Percentiles rank a stretch among this genome's conserved stretches.
phyloP scores from a whole-genome alignment of 2,888 invertebrate genomes.

The Acheta domesticus region DNA sequence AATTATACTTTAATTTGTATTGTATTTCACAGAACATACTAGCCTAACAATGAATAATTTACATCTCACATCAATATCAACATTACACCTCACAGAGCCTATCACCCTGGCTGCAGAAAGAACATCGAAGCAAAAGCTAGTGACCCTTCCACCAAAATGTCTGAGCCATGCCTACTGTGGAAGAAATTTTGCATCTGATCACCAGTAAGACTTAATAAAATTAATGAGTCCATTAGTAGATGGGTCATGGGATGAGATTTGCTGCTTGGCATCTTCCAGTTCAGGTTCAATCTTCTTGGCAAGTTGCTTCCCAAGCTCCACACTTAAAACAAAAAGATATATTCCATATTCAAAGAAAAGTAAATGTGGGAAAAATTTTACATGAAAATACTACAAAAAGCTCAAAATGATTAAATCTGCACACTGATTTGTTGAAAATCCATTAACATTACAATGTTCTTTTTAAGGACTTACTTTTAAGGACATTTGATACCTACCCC shows the following conservation, averaged over 20 bases:
- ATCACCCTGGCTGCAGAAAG: neutral
- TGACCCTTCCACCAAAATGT: neutral
- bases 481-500: constrained; percentile 64
- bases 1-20: too few species aligned
- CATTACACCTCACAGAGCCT: neutral
- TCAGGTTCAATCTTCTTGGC: constrained; percentile 99
- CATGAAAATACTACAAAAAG: too few species aligned
- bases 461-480: too few species aligned
- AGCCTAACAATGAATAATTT: too few species aligned
- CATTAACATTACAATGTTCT: too few species aligned
- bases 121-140: neutral
- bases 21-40: too few species aligned
- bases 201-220: constrained; percentile 73
- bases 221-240: constrained; percentile 98
- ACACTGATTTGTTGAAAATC: too few species aligned
- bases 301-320: constrained; percentile 96
- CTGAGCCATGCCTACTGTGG: neutral
- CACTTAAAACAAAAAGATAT: constrained; percentile 52
- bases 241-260: constrained; percentile 68
- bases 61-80: too few species aligned
- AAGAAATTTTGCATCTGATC: neutral
- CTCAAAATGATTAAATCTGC: too few species aligned
- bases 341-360: too few species aligned
- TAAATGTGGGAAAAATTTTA: too few species aligned
- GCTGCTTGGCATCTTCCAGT: constrained; percentile 60